Base-by-base conservation (phyloP, 2,797 vertebrate genomes). In the Cirrhinus molitorella region DNA sequence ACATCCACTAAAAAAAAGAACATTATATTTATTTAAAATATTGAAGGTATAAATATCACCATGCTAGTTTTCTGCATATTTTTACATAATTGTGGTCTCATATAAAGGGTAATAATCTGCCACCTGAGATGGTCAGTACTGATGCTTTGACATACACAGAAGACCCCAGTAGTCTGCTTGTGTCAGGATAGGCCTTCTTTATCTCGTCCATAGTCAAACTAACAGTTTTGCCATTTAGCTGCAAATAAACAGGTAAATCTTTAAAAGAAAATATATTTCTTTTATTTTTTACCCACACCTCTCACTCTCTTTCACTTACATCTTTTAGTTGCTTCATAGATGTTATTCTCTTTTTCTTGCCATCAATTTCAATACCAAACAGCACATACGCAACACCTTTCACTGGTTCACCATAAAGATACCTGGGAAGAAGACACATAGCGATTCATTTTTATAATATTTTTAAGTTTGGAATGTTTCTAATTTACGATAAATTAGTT, bases 131-230 rank as follows among this genome's bases (percentile, higher is more conserved):
- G 75, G 95, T 95, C 81, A 95, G 86, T 25, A 95, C 94, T 0
- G 95, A 94, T 5, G 92, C 95, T 83, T 94, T 94, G 75, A 95
- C 89, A 1, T 95, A 95, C 47, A 95, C n/a, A n/a, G n/a, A n/a
- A n/a, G n/a, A n/a, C n/a, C n/a, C n/a, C n/a, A n/a, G n/a, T n/a
- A n/a, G n/a, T 25, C 84, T 47, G 17, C 19, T 68, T 61, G 91
- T 17, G 81, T 93, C 3, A 5, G 93, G 92, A 80, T 92, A 92
- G 1, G 49, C 86, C 8, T 8, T 85, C 83, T 80, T 93, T 71
- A 95, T 47, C 79, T 95, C 94, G 1, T 83, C 87, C 89, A 93
- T 88, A 67, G 79, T 92, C 85, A 95, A 86, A 0, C 4, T 90
- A 59, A 86, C 91, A 0, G 43, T 86, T 82, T 94, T 94, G 19